These are phyloP conservation scores for Eupleurogrammus muticus DNA, from an alignment of 2,797 vertebrate species.

Conservation along the genomic window DNA sequence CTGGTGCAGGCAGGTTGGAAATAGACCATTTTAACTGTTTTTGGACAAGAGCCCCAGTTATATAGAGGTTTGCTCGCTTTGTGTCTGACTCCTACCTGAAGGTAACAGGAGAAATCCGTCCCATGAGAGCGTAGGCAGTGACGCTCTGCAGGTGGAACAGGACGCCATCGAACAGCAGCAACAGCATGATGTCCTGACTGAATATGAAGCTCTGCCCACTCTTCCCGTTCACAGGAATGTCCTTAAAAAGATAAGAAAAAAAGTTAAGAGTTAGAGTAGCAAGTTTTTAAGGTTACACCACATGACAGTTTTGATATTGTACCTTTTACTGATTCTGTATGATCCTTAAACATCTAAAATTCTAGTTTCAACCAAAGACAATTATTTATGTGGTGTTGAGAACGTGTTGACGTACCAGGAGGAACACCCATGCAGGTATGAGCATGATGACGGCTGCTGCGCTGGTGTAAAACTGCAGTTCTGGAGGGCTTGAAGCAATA, in stretches of 20 bases:
- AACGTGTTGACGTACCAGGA: conserved; percentile 86
- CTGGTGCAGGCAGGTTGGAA: not conserved
- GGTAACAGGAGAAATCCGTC: conserved; percentile 95
- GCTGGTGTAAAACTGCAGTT: conserved; percentile 97
- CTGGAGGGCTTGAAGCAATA: conserved; percentile 87
- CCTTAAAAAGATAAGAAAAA: conserved; percentile 84
- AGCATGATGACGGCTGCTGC: conserved; percentile 94
- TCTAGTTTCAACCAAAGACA: not conserved
- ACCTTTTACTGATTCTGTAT: not conserved
- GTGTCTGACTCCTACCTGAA: conserved; percentile 87
- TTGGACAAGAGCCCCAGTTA: not conserved
- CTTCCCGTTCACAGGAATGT: conserved; percentile 87
- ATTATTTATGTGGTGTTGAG: not conserved
- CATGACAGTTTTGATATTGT: too few species aligned
- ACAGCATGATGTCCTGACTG: conserved; percentile 88
- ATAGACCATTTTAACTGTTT: not conserved
- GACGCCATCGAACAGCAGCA: conserved; percentile 90
- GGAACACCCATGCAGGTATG: conserved; percentile 94
- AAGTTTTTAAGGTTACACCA: too few species aligned
- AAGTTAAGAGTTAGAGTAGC: too few species aligned
- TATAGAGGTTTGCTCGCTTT: not conserved
- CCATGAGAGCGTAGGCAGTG: conserved; percentile 96
- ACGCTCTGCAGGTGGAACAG: conserved; percentile 97
- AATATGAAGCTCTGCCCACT: conserved; percentile 86
- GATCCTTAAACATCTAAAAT: not conserved